phyloP scores from a whole-genome alignment of 1,140 invertebrate genomes.

The Drosophila erecta region DNA sequence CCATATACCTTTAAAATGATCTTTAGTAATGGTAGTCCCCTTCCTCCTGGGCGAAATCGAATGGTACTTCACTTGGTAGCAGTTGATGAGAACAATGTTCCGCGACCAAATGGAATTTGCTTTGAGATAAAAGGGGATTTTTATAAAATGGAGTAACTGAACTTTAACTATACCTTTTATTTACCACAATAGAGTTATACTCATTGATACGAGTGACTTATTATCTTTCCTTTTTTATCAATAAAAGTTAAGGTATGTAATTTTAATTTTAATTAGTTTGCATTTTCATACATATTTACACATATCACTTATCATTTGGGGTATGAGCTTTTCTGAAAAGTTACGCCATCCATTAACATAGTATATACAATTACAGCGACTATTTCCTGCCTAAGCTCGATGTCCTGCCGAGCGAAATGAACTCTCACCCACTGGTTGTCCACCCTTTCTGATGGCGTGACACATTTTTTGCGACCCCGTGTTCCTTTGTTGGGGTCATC shows the following conservation, averaged over 20 bases:
- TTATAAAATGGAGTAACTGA: neutral
- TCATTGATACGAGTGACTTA: too few species aligned
- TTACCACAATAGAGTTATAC: neutral
- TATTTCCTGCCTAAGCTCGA: constrained; percentile 4
- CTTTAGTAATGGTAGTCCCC: neutral
- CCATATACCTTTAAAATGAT: neutral
- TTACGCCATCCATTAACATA: constrained; percentile 17
- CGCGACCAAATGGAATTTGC: neutral
- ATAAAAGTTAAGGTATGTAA: too few species aligned
- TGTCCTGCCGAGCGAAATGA: constrained; percentile 10
- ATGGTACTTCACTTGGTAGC: neutral
- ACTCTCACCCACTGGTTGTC: constrained; percentile 4
- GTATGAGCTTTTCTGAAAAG: constrained; percentile 32
- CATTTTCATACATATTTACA: too few species aligned
- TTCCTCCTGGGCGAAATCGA: neutral
- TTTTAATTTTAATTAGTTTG: too few species aligned
- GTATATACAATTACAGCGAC: neutral
- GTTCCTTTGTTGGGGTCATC: constrained; percentile 50
- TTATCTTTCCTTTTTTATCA: too few species aligned
- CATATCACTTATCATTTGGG: too few species aligned
- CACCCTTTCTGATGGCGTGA: constrained; percentile 33
- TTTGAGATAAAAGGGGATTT: neutral
- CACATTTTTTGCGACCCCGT: constrained; percentile 57
- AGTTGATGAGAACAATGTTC: neutral
- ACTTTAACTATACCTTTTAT: neutral